These are phyloP conservation scores for Lagopus muta DNA, from an alignment of 2,113 vertebrate species.

Conservation along the genomic window DNA sequence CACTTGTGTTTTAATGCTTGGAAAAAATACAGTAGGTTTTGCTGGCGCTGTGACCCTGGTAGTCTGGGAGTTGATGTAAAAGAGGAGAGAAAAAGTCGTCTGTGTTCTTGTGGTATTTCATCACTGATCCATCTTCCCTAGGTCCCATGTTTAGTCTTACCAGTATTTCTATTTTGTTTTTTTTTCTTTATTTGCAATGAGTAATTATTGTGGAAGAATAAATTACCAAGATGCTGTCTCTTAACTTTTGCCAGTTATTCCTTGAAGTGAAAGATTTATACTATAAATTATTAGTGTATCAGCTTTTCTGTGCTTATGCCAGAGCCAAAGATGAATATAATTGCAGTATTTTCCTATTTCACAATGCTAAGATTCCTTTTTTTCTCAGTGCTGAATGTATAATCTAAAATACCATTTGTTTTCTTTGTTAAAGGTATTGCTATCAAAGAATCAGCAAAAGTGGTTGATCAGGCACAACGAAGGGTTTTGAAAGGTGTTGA, in stretches of 20 bases:
- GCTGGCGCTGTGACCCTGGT: neutral
- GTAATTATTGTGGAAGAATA: neutral
- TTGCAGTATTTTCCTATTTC: neutral
- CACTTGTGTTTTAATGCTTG: neutral
- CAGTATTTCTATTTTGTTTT: neutral
- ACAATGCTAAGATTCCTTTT: neutral
- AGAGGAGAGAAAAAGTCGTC: neutral
- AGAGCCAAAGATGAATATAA: neutral
- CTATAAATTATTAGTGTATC: neutral
- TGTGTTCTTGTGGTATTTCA: neutral
- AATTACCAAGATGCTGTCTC: neutral
- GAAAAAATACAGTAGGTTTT: neutral
- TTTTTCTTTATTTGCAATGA: neutral
- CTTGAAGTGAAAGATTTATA: neutral
- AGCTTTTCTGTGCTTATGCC: neutral
- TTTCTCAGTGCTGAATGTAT: neutral
- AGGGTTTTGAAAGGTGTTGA: conserved; percentile 99
- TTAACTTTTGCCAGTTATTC: neutral
- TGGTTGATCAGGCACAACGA: conserved; percentile 95
- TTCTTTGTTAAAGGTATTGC: conserved; percentile 89
- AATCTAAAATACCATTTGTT: neutral
- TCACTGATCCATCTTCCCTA: neutral
- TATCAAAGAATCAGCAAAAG: conserved; percentile 98
- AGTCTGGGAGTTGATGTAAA: neutral
- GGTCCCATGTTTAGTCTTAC: neutral